These are phyloP conservation scores for Alentia gelatinosa DNA, from an alignment of 2,888 invertebrate genomes.

Conservation along the genomic window DNA sequence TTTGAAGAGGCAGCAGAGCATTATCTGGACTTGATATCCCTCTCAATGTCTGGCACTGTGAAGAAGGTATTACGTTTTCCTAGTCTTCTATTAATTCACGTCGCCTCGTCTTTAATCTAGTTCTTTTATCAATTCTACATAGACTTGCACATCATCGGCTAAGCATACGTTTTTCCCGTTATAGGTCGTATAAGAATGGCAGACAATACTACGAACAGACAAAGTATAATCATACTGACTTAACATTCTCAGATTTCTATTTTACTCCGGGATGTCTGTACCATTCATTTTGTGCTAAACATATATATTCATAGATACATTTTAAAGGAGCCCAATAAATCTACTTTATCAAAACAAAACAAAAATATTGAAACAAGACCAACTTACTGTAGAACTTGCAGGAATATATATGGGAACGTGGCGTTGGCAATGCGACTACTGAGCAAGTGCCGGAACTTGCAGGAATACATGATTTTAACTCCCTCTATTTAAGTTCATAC, in stretches of 20 bases:
- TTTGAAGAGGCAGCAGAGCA: neutral
- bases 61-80: neutral
- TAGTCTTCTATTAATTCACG: neutral
- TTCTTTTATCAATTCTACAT: neutral
- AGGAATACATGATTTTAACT: neutral
- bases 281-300: too few relatives aligned
- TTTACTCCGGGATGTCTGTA: too few relatives aligned
- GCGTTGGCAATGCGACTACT: neutral
- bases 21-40: neutral
- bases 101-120: neutral
- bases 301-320: too few relatives aligned
- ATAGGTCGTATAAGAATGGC: too few relatives aligned
- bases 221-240: too few relatives aligned
- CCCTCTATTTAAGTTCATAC: neutral
- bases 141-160: neutral
- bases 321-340: neutral
- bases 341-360: neutral
- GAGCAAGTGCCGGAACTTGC: neutral
- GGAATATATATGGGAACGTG: neutral
- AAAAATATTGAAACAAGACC: neutral
- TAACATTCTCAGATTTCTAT: too few relatives aligned
- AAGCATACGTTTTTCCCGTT: neutral
- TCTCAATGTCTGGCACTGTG: neutral
- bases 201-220: too few relatives aligned
- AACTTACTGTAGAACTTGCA: neutral